phyloP scores from a whole-genome alignment of 2,888 invertebrate species.

The Eupithecia vulgata region DNA sequence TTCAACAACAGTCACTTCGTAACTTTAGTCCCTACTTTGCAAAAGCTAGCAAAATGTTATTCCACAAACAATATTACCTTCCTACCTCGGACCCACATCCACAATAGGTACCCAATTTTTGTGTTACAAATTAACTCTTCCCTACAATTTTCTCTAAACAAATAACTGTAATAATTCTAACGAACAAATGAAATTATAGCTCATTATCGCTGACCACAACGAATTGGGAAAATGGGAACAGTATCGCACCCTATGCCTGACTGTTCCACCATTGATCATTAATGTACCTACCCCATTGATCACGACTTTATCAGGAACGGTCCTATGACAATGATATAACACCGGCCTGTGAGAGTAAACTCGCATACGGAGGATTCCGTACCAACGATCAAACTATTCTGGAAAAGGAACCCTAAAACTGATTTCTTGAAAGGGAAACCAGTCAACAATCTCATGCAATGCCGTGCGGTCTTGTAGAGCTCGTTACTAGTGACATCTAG shows the following conservation, averaged over 20 bases:
- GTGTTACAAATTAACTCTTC: constrained; percentile 13
- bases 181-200: constrained; percentile 16
- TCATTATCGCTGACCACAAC: constrained; percentile 28
- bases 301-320: neutral
- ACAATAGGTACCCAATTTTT: neutral
- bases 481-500: too few relatives aligned
- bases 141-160: neutral
- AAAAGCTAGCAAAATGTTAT: neutral
- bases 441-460: too few relatives aligned
- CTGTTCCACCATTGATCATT: neutral
- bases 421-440: too few relatives aligned
- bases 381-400: too few relatives aligned
- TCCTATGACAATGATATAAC: neutral
- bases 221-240: constrained; percentile 27
- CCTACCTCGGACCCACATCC: neutral
- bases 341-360: too few relatives aligned
- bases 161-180: constrained; percentile 16
- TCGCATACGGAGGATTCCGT: too few relatives aligned
- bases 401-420: too few relatives aligned
- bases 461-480: too few relatives aligned
- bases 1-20: too few relatives aligned
- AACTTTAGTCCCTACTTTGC: too few relatives aligned
- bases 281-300: neutral
- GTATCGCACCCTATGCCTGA: constrained; percentile 11
- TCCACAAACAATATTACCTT: neutral